phyloP scores from a whole-genome alignment of 2,888 invertebrate genomes.

The Pyrrhia umbra region DNA sequence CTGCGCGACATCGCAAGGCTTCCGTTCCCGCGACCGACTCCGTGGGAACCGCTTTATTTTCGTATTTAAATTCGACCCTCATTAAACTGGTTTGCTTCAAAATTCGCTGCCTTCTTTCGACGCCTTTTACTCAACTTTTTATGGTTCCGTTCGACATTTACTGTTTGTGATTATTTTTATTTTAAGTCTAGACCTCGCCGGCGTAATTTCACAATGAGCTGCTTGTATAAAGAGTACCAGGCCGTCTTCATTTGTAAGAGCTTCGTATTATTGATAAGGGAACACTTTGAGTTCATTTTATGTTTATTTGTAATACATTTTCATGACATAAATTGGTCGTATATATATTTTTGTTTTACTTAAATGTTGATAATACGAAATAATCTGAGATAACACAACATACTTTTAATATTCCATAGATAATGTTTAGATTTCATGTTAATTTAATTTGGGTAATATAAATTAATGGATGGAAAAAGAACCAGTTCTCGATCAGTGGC shows the following conservation, averaged over 20 bases:
- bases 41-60: conserved; percentile 90
- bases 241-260: conserved; percentile 75
- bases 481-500: conserved; percentile 80
- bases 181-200: conserved; percentile 81
- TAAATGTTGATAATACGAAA: conserved; percentile 57
- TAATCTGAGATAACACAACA: conserved; percentile 66
- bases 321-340: conserved; percentile 46
- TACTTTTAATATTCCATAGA: conserved; percentile 73
- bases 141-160: conserved; percentile 90
- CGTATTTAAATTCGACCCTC: conserved; percentile 90
- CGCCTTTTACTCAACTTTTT: conserved; percentile 90
- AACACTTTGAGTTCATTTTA: conserved; percentile 53
- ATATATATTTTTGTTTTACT: conserved; percentile 59
- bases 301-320: conserved; percentile 40
- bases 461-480: conserved; percentile 80
- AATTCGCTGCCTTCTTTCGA: conserved; percentile 90
- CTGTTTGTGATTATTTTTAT: conserved; percentile 83
- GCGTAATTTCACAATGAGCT: conserved; percentile 75
- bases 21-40: conserved; percentile 89
- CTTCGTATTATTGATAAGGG: conserved; percentile 55
- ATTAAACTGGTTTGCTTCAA: conserved; percentile 90
- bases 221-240: conserved; percentile 76
- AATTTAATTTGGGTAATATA: conserved; percentile 85
- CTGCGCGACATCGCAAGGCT: conserved; percentile 82
- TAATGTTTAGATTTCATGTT: conserved; percentile 79